Base-by-base conservation (phyloP, 2,888 invertebrate genomes). In the Pachliopta kotzebuea region DNA sequence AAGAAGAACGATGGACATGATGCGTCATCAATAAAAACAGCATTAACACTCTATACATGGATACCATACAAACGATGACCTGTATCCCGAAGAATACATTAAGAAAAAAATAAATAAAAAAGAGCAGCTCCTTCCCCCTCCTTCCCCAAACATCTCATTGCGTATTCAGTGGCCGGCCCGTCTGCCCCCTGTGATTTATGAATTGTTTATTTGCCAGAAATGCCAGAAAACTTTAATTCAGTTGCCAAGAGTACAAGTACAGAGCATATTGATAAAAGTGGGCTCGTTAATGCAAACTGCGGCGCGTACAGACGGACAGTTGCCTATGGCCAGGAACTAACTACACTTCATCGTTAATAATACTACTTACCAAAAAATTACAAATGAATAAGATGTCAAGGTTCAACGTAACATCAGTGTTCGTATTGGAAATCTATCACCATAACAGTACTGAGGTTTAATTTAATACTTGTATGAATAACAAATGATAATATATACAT, bases 101-200 rank as follows among this genome's bases (percentile, higher is more conserved):
- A 73, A 31, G 20, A 69, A 74, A 78, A 74, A 79, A 77, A 78
- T 72, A 74, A 78, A 78, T 79, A 79, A 80, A 78, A 79, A 78
- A 74, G 52, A 24, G 65, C 74, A 71, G 74, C 79, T 84, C 85
- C 37, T 0, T 4, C 4, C 37, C 82, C 81, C 83, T 78, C 83
- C 81, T 84, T 77, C 81, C 82, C 85, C 79, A 81, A 83, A 81
- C 77, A 78, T 72, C 81, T 87, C 85, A 87, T 90, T 87, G 79
- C 75, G 74, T 80, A 88, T 88, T 86, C 88, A 73, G 79, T 77
- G 80, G 77, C 63, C 74, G 76, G 73, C 81, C 88, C 84, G 90
- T 84, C 87, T 85, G 86, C 75, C 80, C 72, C 71, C 65, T 67
- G 73, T 90, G 89, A 91, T 90, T 90, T 87, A 90, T 87, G 81